Base-by-base conservation (phyloP, 2,113 vertebrate genomes). In the Tragelaphus scriptus region DNA sequence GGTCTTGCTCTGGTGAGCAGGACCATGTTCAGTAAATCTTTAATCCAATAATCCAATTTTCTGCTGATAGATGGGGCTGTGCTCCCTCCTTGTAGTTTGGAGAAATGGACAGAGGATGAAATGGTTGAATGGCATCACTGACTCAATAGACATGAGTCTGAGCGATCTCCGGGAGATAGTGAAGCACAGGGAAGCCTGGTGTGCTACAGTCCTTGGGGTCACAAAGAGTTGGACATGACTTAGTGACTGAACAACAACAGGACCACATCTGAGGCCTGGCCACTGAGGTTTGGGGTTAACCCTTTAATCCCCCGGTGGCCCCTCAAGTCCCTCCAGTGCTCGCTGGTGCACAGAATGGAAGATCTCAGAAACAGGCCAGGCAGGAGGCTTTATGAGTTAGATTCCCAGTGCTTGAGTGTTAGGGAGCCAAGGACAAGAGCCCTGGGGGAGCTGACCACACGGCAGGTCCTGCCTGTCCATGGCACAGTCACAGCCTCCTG, bases 401-500 rank as follows among this genome's bases (percentile, higher is more conserved):
- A 6, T 5, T n/a, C 26, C 40, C 11, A 19, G 63, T 4, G 26
- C 3, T 12, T 12, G 26, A 10, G 14, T 7, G 26, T 25, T 23
- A 40, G 12, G 2, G 2, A n/a, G n/a, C 17, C 26, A 28, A 68
- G 49, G 55, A 12, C 55, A 28, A 40, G 81, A 44, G 30, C 44
- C 11, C 51, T 7, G 23, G 17, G 63, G 55, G 32, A 10, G 23
- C 32, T 2, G 1, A 13, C 12, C 28, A 10, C 40, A 40, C 25
- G 7, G 19, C 65, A 51, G 14, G 30, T 1, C 58, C 59, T 25
- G 10, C 49, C 49, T 36, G 5, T 53, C n/a, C 65, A 3, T 0
- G 0, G 5, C 61, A 47, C 5, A 55, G 53, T 7, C 91, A 2
- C 81, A 3, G 0, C 36, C 51, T 8, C 49, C 80, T 19, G 2